These are phyloP conservation scores for Rotaria macrura DNA, from an alignment of 2,888 invertebrate species.

Conservation along the genomic window DNA sequence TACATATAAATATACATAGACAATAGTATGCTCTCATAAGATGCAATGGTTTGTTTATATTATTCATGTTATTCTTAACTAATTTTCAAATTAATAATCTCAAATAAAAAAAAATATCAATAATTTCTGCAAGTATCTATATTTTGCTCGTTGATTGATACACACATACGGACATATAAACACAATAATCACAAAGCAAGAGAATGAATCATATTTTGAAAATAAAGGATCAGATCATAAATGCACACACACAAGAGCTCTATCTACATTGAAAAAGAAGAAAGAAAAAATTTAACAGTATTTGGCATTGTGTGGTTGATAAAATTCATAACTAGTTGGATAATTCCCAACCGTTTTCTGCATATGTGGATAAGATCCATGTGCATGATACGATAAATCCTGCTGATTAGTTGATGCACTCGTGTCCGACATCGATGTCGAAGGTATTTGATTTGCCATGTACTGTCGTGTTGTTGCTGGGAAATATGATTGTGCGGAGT, in stretches of 20 bases:
- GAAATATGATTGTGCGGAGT: background rate
- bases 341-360: background rate
- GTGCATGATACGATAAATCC: background rate
- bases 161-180: background rate
- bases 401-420: background rate
- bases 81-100: too few species aligned
- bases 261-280: background rate
- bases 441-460: background rate
- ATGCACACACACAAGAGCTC: background rate
- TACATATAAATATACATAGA: too few species aligned
- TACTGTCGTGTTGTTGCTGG: background rate
- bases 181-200: constrained; percentile 6
- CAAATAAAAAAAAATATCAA: too few species aligned
- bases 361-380: constrained; percentile 3
- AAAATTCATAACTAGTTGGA: background rate
- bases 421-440: background rate
- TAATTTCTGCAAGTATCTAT: background rate
- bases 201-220: background rate
- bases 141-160: background rate
- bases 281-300: background rate
- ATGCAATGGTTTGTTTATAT: too few species aligned
- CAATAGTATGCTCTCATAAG: too few species aligned
- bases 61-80: too few species aligned
- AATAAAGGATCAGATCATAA: background rate
- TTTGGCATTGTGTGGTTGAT: background rate